Percentiles rank a stretch among this genome's conserved stretches.
These are phyloP conservation scores for Oikopleura vanhoeffeni DNA, from an alignment of 23 tunicate species.

Conservation along the genomic window DNA sequence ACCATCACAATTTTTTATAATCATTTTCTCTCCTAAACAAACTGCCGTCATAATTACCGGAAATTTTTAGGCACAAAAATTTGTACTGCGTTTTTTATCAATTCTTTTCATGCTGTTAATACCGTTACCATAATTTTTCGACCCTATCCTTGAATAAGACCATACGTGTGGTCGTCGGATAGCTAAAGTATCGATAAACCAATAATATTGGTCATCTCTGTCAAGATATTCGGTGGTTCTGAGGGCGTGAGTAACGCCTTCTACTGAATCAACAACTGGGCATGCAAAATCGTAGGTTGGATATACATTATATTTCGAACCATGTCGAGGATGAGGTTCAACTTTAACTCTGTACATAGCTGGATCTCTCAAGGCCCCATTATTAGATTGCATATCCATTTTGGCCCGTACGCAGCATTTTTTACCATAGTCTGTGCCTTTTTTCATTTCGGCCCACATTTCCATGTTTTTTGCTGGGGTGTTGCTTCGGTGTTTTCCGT, in stretches of 20 bases:
- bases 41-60: no score
- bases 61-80: no score
- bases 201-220: conserved; percentile 76
- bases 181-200: conserved; percentile 73
- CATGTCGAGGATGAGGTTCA: conserved; percentile 61
- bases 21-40: no score
- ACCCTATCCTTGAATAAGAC: no score
- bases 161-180: conserved; percentile 17
- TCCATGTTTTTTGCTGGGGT: conserved; percentile 38
- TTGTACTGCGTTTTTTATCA: no score
- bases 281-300: conserved; percentile 98
- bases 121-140: no score
- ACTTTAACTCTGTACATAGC: conserved; percentile 74
- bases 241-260: conserved; percentile 87
- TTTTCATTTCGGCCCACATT: conserved; percentile 81
- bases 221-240: conserved; percentile 86
- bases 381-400: conserved; percentile 49
- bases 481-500: conserved; percentile 36
- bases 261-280: conserved; percentile 91
- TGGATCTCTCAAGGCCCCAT: conserved; percentile 91
- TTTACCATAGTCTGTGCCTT: conserved; percentile 40
- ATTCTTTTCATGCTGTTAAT: no score
- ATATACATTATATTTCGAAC: conserved; percentile 53
- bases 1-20: no score
- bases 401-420: conserved; percentile 70